Conservation (phyloP, 2,113 vertebrate species). For the Narcine bancroftii region DNA sequence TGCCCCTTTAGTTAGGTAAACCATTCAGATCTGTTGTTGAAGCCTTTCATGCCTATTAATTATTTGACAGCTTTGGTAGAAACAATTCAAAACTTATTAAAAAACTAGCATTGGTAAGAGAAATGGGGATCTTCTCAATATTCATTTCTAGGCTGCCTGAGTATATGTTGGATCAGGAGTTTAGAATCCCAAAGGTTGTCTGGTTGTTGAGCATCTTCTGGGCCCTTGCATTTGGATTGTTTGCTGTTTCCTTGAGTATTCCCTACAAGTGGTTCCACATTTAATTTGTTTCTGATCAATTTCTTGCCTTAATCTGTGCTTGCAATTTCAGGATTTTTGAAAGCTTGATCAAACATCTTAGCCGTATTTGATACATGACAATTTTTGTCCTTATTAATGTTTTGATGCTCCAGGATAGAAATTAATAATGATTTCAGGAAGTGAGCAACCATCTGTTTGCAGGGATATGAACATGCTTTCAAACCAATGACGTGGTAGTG, state of each 20-base stretch:
- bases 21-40: not conserved
- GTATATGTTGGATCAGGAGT: not conserved
- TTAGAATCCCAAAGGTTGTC: not conserved
- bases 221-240: not conserved
- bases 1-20: not conserved
- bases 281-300: not conserved
- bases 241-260: not conserved
- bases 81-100: too few species aligned
- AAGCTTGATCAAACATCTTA: not conserved
- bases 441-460: not conserved
- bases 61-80: not conserved
- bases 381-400: not conserved
- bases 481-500: conserved; percentile 24
- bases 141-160: not conserved
- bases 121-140: not conserved
- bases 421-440: not conserved
- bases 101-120: not conserved
- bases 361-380: not conserved
- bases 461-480: not conserved
- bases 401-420: not conserved
- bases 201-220: not conserved
- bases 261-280: not conserved
- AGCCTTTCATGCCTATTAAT: not conserved
- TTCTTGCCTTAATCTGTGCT: not conserved
- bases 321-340: not conserved